Evolutionary conservation across 2,113 vertebrate species (phyloP), one percentile per base, ranked within the genome.

Genomic region (Hylia prasina): DNA sequence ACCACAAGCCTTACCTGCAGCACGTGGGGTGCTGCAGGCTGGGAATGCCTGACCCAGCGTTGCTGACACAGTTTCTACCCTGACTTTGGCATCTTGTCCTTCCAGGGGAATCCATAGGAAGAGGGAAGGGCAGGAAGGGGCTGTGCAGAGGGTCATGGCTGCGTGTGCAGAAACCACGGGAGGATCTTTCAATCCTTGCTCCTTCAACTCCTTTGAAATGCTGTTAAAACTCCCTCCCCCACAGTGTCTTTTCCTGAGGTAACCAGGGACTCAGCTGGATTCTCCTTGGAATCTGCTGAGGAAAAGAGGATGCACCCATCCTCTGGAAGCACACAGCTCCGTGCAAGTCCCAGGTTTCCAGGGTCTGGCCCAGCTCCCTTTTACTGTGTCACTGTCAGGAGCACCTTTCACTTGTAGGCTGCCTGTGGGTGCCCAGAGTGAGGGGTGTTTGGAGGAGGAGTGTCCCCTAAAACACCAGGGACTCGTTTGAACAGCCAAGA

Each of bases 61-160:
- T 51, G 45, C 1, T 35, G 19, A 0, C 35, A 0, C 31, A 13
- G 0, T 47, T 68, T 53, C 25, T n/a, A 1, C 15, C 8, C 25
- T 76, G 76, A 16, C 24, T 68, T 45, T 6, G 0, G 20, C 47
- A 51, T n/a, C 4, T 8, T 25, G 27, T 56, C 25, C 6, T 70
- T 2, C 5, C 11, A 5, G 19, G 39, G 57, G 9, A 12, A 9
- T 21, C n/a, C 35, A 2, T 0, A 8, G 47, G 44, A 37, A 22
- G 35, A 35, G 24, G 25, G 54, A 47, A 28, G 20, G 31, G 48
- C 3, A 7, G 39, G 22, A 4, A 19, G 78, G 69, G 20, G 33
- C n/a, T 47, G 47, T 40, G 61, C 8, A 24, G 60, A 23, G 23
- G 60, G 37, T 15, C 17, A 0, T 7, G 15, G 45, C 68, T 60